Percentiles rank a stretch among this genome's conserved stretches.
Evolutionary conservation across 2,888 invertebrate genomes (phyloP).

Genomic region (Busseola fusca): DNA sequence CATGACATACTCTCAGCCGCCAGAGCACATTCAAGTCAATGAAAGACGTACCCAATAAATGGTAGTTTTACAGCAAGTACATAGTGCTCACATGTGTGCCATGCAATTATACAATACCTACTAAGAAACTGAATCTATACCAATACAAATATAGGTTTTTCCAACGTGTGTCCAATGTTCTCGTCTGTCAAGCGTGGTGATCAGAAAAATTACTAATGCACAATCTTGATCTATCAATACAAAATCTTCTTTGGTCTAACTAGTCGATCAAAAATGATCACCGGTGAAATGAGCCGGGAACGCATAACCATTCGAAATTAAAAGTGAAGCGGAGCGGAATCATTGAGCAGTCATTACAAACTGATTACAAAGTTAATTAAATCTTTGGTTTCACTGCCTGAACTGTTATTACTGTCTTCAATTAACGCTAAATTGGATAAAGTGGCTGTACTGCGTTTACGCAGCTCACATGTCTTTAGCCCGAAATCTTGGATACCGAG

Average conservation of each 20-base stretch:
- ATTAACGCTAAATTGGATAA: slow-evolving; percentile 50
- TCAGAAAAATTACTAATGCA: not conserved
- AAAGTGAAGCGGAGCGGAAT: slow-evolving; percentile 60
- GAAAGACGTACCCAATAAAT: no score
- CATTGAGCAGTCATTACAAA: slow-evolving; percentile 52
- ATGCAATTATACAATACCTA: no score
- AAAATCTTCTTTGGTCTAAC: no score
- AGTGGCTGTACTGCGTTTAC: slow-evolving; percentile 32
- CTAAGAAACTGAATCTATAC: no score
- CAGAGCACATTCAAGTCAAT: no score
- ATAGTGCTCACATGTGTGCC: no score
- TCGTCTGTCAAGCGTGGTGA: not conserved
- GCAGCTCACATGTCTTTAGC: slow-evolving; percentile 28
- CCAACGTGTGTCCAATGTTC: no score
- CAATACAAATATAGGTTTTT: no score
- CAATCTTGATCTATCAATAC: not conserved
- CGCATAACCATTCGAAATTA: slow-evolving; percentile 48
- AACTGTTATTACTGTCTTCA: slow-evolving; percentile 53
- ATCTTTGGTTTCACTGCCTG: slow-evolving; percentile 53
- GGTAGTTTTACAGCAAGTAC: no score
- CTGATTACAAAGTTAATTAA: slow-evolving; percentile 60
- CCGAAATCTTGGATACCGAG: slow-evolving; percentile 23
- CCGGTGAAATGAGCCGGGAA: slow-evolving; percentile 49
- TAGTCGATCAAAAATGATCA: slow-evolving; percentile 34
- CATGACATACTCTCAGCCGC: no score